Percentiles rank a stretch among this genome's conserved stretches.
phyloP scores from a whole-genome alignment of 2,797 vertebrate genomes.

The Pogonophryne albipinna region DNA sequence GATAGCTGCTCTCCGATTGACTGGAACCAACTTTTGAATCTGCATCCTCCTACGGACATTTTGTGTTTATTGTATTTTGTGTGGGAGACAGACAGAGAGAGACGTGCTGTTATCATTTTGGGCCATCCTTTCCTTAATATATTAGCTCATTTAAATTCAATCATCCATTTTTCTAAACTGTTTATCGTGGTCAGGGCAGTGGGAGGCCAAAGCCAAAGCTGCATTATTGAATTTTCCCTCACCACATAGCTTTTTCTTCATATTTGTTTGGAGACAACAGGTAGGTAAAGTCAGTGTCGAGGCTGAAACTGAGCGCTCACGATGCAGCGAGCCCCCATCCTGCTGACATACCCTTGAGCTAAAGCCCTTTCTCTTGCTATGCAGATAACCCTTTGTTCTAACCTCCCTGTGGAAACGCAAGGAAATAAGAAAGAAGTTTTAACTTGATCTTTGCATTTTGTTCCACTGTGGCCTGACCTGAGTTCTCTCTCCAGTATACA shows the following conservation, averaged over 20 bases:
- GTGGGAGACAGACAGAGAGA: slow-evolving; percentile 27
- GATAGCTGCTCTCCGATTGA: slow-evolving; percentile 48
- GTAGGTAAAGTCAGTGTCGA: neutral
- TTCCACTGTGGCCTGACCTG: slow-evolving; percentile 19
- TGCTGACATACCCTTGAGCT: slow-evolving; percentile 21
- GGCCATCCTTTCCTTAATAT: slow-evolving; percentile 10
- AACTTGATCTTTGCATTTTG: slow-evolving; percentile 17
- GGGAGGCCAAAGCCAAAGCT: neutral
- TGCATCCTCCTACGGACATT: slow-evolving; percentile 36
- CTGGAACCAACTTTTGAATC: slow-evolving; percentile 5
- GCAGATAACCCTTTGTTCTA: slow-evolving; percentile 38
- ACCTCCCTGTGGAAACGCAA: slow-evolving; percentile 12
- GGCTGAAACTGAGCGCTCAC: neutral
- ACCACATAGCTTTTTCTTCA: neutral
- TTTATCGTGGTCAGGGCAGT: neutral
- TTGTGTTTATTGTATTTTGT: slow-evolving; percentile 35
- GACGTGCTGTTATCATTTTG: slow-evolving; percentile 7
- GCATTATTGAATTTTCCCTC: neutral
- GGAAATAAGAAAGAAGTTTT: neutral
- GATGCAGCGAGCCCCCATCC: neutral
- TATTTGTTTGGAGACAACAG: slow-evolving; percentile 12
- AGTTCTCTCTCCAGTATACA: neutral
- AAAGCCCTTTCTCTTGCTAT: slow-evolving; percentile 1
- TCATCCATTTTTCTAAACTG: slow-evolving; percentile 20
- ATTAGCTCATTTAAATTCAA: slow-evolving; percentile 36